phyloP scores from a whole-genome alignment of 53 echinoderm and acorn worm species.

The Holothuria scabra region DNA sequence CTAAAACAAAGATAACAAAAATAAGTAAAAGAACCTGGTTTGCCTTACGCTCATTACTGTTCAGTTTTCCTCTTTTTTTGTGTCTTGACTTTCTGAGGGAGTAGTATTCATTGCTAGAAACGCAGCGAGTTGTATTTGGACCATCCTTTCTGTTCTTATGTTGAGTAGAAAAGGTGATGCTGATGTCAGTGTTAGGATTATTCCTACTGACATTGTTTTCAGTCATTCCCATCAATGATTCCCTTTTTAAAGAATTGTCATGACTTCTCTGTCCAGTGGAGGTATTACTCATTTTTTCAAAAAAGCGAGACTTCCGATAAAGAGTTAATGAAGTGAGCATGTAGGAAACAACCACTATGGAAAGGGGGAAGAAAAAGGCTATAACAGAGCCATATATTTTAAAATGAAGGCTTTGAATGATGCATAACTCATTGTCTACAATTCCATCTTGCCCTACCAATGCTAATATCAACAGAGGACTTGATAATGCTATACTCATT shows the following conservation, averaged over 20 bases:
- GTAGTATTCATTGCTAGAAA: background rate
- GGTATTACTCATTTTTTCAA: background rate
- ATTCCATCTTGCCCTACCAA: slow-evolving; percentile 53
- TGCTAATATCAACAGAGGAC: slow-evolving; percentile 73
- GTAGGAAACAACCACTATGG: slow-evolving; percentile 78
- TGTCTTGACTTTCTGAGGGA: slow-evolving; percentile 21
- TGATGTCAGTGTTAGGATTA: background rate
- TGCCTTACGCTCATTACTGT: slow-evolving; percentile 71
- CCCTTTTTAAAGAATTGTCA: background rate
- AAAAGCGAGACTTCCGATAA: slow-evolving; percentile 52
- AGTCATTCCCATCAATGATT: background rate
- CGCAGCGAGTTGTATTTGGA: background rate
- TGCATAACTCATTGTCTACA: slow-evolving; percentile 60
- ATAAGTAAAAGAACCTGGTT: slow-evolving; percentile 84
- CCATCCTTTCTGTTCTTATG: background rate
- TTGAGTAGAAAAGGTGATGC: background rate
- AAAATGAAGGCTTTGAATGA: slow-evolving; percentile 66
- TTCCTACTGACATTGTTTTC: background rate
- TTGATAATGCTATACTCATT: slow-evolving; percentile 66
- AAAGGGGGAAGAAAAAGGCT: slow-evolving; percentile 82
- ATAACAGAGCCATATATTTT: slow-evolving; percentile 84
- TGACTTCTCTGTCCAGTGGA: no score
- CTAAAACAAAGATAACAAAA: slow-evolving; percentile 74
- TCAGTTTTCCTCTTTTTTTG: slow-evolving; percentile 4
- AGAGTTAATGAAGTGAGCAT: slow-evolving; percentile 65